Evolutionary conservation across 1,140 invertebrate genomes (phyloP), one percentile per base, ranked within the genome.

Genomic region (Acromyrmex echinatior): DNA sequence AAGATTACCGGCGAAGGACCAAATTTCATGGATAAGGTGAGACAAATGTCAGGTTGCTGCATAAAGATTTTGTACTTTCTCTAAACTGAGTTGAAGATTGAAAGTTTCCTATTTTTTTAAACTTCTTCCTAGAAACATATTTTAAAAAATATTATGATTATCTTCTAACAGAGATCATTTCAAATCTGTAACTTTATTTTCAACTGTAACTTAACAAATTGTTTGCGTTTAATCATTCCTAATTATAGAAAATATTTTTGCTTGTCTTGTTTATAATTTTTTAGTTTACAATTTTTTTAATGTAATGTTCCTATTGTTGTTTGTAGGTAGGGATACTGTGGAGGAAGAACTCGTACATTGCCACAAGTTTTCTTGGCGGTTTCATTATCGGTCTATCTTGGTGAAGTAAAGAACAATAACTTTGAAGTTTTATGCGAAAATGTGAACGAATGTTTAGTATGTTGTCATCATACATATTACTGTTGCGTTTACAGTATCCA

Each of bases 331-430:
- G 97, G 93, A 95, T 95, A 94, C 97, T 97, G 96, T 96, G 97
- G 94, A 96, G 96, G 96, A 96, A 96, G 93, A 98, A 98, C 96
- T 96, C 97, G 87, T 97, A 97, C 95, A 96, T 98, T 93, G 97
- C 97, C 85, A 96, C 97, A 93, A 97, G 98, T 94, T 99, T 98
- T 96, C 96, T 97, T 95, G 98, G 98, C 94, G 98, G 98, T 94
- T 98, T 98, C 95, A 96, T 98, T 91, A 96, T 98, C 94, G 98
- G 98, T 91, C 95, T 98, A 93, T 97, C 97, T 74, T 97, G 96
- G 77, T 97, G 74, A 92, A 88, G 85, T 49, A 86, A 56, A 74
- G 73, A 81, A 39, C 49, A 58, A 71, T 65, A 65, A 62, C 63
- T 86, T 82, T 68, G 25, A 85, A 35, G 65, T 87, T 87, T 87